These are phyloP conservation scores for Nephrocerus scutellatus DNA, from an alignment of 2,888 invertebrate genomes.

Conservation along the genomic window DNA sequence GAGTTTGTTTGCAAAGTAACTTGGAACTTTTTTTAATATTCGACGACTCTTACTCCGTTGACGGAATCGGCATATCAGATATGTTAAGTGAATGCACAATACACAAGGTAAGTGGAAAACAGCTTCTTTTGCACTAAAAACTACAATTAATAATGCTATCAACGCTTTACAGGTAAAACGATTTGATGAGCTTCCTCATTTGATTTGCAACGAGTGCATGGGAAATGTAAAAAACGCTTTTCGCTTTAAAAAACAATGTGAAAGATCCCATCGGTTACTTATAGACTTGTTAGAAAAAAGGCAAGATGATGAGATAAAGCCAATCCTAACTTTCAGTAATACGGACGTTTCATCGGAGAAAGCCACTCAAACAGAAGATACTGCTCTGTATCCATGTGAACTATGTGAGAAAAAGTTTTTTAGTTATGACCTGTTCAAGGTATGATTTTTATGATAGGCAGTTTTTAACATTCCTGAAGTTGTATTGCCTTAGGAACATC, in stretches of 20 bases:
- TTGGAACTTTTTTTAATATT: constrained; percentile 28
- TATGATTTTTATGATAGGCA: constrained; percentile 1
- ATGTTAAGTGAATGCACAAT: constrained; percentile 30
- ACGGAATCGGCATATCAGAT: constrained; percentile 23
- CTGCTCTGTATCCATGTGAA: constrained; percentile 25
- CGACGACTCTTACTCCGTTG: constrained; percentile 17
- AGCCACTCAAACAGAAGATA: constrained; percentile 24
- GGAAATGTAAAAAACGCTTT: constrained; percentile 31
- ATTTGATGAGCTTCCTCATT: constrained; percentile 35
- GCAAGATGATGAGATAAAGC: constrained; percentile 4
- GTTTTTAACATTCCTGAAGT: background rate
- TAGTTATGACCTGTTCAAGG: constrained; percentile 21
- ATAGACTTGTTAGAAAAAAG: constrained; percentile 20
- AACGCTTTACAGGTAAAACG: constrained; percentile 35
- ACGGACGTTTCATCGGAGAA: constrained; percentile 11
- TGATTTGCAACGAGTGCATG: constrained; percentile 36
- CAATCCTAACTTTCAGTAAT: no score
- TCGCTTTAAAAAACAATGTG: constrained; percentile 35
- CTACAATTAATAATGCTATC: background rate
- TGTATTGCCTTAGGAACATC: constrained; percentile 15
- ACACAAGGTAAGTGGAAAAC: constrained; percentile 21
- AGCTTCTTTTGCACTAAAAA: background rate
- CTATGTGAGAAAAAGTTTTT: constrained; percentile 28
- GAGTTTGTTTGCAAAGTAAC: constrained; percentile 31
- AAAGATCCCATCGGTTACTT: constrained; percentile 28